Base-by-base conservation (phyloP, 2,797 vertebrate genomes). In the Lepilemur ruficaudatus region DNA sequence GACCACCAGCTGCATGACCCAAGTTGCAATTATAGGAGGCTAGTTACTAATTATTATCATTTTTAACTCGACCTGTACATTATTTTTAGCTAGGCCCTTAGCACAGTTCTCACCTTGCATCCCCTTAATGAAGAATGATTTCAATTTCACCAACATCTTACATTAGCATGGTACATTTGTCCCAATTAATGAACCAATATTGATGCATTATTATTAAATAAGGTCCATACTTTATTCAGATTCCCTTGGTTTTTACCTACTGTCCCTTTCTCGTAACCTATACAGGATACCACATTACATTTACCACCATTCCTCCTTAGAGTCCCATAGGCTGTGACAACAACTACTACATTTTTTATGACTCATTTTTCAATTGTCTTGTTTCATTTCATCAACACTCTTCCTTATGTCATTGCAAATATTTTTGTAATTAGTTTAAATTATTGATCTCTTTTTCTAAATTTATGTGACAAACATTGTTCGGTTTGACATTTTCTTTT, bases 401-500 rank as follows among this genome's bases (percentile, higher is more conserved):
- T 78, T 18, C 14, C 48, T 78, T 72, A 32, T 82, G 46, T 43
- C 30, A 38, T 46, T 83, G 87, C 1, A 88, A 90, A 88, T 79
- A 87, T 41, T 92, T 80, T 95, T 80, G 69, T 67, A 23, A 50
- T 70, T 70, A 63, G 12, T 50, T 91, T 88, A 87, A 90, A 92
- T 87, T 41, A 75, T 79, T 83, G 50, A 69, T 81, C 48, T 59
- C n/a, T 17, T 10, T 93, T 83, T 81, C 17, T n/a, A n/a, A 79
- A 70, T 89, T n/a, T 52, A 38, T 69, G 35, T 86, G 57, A 55
- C 86, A 89, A 89, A 52, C 67, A 88, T 48, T 79, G 28, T 61
- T 79, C 4, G 55, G 2, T 80, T 55, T 88, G 48, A 78, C 76
- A 55, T 43, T 85, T 91, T 88, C 20, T 89, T 83, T 89, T 81